phyloP scores from a whole-genome alignment of 2,888 invertebrate genomes.

The Phanerotoma sp. region DNA sequence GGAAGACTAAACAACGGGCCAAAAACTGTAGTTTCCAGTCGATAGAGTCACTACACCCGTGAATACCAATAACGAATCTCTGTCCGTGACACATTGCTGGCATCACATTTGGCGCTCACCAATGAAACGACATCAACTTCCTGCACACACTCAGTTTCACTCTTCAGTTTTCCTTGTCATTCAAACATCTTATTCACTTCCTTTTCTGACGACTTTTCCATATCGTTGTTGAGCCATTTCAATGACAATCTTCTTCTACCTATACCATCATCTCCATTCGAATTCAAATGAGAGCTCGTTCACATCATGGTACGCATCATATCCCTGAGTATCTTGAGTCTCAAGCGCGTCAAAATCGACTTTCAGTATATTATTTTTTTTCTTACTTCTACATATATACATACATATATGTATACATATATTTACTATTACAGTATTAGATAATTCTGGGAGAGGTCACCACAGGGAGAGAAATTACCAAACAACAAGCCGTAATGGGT shows the following conservation, averaged over 20 bases:
- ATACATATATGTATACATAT: background rate
- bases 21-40: conserved; percentile 34
- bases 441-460: too few species aligned
- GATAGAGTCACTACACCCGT: conserved; percentile 44
- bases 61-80: conserved; percentile 44
- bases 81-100: conserved; percentile 54
- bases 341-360: conserved; percentile 7
- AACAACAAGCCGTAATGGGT: too few species aligned
- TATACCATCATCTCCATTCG: conserved; percentile 56
- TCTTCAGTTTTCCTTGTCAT: conserved; percentile 22
- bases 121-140: conserved; percentile 10
- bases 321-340: conserved; percentile 30
- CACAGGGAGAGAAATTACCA: too few species aligned
- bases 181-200: background rate
- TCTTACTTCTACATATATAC: background rate
- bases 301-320: conserved; percentile 50
- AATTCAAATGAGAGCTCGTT: conserved; percentile 56
- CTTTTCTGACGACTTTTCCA: conserved; percentile 7
- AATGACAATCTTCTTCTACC: conserved; percentile 48
- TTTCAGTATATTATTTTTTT: conserved; percentile 2
- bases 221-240: conserved; percentile 39
- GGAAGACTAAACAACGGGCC: conserved; percentile 15
- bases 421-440: too few species aligned
- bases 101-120: conserved; percentile 40
- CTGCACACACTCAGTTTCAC: conserved; percentile 17